Evolutionary conservation across 2,797 vertebrate genomes (phyloP), one percentile per base, ranked within the genome.

Genomic region (Hylomyscus alleni): DNA sequence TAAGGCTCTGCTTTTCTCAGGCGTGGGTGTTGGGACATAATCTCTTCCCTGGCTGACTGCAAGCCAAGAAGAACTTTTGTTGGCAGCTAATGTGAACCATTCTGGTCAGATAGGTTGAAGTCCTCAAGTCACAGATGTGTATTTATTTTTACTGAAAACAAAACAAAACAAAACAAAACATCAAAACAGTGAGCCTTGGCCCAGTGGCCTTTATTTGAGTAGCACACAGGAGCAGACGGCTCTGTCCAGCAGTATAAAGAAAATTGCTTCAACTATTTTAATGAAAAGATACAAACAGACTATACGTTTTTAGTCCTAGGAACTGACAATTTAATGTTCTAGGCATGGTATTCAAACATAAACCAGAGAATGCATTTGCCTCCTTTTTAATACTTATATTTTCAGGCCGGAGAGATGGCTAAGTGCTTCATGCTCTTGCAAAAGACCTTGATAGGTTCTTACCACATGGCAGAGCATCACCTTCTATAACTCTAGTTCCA

Each of bases 121-220:
- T 91, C 90, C 86, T 97, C 75, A 37, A 67, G 50, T 26, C 60
- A 91, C 58, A 91, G 95, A 81, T 80, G 56, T 80, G 40, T 96
- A 84, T 96, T 92, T 95, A 95, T 94, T 93, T 89, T 0, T 90
- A 69, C 37, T 97, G 96, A 65, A 65, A 96, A 87, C n/a, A n/a
- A n/a, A n/a, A n/a, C n/a, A n/a, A n/a, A n/a, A n/a, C n/a, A n/a
- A n/a, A n/a, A n/a, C n/a, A n/a, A 96, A 89, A 87, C 54, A 96
- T 65, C 72, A 93, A 89, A 94, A 60, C 83, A 81, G 54, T 54
- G 29, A 91, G 58, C 69, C 24, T 29, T 84, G 85, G 84, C 73
- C 82, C n/a, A 1, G 1, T 17, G 47, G 75, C 89, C 90, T 90
- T 80, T 83, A 15, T 80, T 69, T 90, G 73, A 93, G 78, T 29